phyloP scores from a whole-genome alignment of 2,113 vertebrate species.

The Pycnonotus jocosus region DNA sequence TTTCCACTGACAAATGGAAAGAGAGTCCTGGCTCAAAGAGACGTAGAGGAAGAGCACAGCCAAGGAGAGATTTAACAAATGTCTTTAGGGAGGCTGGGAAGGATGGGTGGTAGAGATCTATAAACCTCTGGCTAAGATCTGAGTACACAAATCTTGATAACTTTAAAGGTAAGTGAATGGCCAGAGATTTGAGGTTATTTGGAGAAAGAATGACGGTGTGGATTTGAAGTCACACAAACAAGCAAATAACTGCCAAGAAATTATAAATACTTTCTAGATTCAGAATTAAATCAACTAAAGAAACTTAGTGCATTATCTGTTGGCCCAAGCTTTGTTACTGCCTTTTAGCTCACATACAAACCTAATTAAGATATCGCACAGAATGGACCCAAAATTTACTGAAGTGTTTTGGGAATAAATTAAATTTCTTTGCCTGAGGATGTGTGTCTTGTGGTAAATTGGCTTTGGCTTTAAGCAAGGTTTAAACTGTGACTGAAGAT shows the following conservation, averaged over 20 bases:
- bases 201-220: not conserved
- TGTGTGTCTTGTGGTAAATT: not conserved
- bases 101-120: not conserved
- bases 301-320: not conserved
- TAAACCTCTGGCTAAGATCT: not conserved
- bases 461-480: not conserved
- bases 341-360: not conserved
- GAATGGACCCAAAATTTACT: not conserved
- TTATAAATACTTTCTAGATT: not conserved
- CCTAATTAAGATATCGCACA: not conserved
- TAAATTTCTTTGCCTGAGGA: not conserved
- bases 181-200: not conserved
- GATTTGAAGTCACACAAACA: not conserved
- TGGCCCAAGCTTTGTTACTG: not conserved
- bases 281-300: not conserved
- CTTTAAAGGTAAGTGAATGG: not conserved
- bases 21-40: not conserved
- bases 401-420: not conserved
- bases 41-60: not conserved
- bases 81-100: not conserved
- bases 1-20: not conserved
- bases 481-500: not conserved
- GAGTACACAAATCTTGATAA: not conserved
- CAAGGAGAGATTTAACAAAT: not conserved
- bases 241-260: not conserved